These are phyloP conservation scores for Aplysia californica DNA, from an alignment of 1,140 invertebrate species.

Conservation along the genomic window DNA sequence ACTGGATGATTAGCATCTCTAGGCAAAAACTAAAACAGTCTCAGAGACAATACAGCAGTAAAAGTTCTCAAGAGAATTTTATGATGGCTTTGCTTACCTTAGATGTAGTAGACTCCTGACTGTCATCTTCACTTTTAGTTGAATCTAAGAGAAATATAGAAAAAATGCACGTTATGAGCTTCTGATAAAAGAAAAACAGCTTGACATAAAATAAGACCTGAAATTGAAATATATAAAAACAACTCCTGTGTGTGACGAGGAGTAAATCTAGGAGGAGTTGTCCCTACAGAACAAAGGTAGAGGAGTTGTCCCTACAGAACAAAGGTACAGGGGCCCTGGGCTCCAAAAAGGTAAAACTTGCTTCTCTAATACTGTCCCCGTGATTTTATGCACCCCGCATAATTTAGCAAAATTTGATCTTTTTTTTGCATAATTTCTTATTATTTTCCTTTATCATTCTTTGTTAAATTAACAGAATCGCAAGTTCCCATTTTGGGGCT, in stretches of 20 bases:
- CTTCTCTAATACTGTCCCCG: too few species aligned
- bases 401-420: too few species aligned
- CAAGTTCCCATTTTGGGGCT: too few species aligned
- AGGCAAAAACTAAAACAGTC: too few species aligned
- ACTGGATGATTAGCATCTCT: too few species aligned
- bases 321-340: not conserved
- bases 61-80: not conserved
- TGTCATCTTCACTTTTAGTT: constrained; percentile 27
- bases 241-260: not conserved
- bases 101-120: not conserved
- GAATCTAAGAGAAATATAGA: constrained; percentile 15
- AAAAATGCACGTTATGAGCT: not conserved
- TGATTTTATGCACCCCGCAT: too few species aligned
- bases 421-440: too few species aligned
- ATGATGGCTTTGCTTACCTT: not conserved
- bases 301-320: not conserved
- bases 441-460: too few species aligned
- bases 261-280: not conserved
- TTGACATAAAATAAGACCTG: not conserved
- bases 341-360: too few species aligned
- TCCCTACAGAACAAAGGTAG: not conserved
- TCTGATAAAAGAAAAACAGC: not conserved
- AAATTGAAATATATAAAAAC: not conserved
- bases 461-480: too few species aligned
- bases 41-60: too few species aligned